phyloP scores from a whole-genome alignment of 2,113 vertebrate species.

The Grammomys dolichurus region DNA sequence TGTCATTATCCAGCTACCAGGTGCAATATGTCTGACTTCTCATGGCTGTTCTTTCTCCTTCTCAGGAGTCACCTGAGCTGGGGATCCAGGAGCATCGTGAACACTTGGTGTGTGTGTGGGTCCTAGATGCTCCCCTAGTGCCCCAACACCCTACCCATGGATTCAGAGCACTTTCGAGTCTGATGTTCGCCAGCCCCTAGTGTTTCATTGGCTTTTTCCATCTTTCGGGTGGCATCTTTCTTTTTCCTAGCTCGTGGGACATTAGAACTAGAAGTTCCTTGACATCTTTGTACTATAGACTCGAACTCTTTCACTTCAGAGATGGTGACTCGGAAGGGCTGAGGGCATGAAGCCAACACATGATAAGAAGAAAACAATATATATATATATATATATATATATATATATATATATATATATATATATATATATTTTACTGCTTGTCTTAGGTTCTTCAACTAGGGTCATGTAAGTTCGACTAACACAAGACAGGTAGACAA shows the following conservation, averaged over 20 bases:
- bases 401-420: too few relatives aligned
- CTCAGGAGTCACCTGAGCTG: background rate
- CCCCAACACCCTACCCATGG: background rate
- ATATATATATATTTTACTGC: background rate
- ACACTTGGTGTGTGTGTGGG: background rate
- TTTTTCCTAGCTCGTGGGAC: background rate
- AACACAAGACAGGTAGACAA: background rate
- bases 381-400: too few relatives aligned
- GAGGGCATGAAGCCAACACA: too few relatives aligned
- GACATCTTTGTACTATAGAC: background rate
- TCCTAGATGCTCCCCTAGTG: rapidly evolving
- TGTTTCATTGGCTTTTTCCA: background rate
- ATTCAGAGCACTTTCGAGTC: background rate
- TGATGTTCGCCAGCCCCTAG: background rate
- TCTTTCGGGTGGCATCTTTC: background rate
- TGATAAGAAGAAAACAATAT: background rate
- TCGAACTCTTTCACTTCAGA: background rate
- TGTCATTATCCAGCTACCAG: background rate
- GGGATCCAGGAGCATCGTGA: background rate
- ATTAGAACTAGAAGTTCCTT: background rate
- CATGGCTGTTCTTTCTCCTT: too few relatives aligned
- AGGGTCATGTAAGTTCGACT: background rate
- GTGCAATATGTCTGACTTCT: background rate
- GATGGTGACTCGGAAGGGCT: background rate
- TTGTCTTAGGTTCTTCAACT: background rate